Conservation (phyloP, 2,797 vertebrate genomes). For the Sebastes ruberrimus region DNA sequence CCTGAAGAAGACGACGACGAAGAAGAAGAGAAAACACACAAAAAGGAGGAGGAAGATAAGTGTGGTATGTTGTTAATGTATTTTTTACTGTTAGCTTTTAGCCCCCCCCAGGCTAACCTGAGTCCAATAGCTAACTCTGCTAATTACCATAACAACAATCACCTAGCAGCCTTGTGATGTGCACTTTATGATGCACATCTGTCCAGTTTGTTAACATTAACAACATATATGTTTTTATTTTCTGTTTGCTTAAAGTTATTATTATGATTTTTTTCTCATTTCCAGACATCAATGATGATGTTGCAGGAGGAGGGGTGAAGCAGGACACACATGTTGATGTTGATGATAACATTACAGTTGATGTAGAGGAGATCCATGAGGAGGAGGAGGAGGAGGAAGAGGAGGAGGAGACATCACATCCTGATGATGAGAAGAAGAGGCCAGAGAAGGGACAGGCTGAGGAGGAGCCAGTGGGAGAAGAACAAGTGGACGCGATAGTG, state of each 20-base stretch:
- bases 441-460: background rate
- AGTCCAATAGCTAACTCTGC: constrained; percentile 11
- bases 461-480: background rate
- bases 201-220: background rate
- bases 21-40: constrained; percentile 2
- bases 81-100: constrained; percentile 61
- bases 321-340: background rate
- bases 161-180: background rate
- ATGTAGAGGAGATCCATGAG: constrained; percentile 4
- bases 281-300: constrained; percentile 42
- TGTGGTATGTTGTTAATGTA: constrained; percentile 63
- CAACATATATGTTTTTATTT: background rate
- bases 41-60: constrained; percentile 37
- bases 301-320: constrained; percentile 18
- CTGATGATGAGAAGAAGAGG: background rate
- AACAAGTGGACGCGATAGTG: background rate
- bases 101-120: constrained; percentile 40
- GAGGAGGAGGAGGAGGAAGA: background rate
- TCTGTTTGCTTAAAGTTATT: constrained; percentile 13
- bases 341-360: constrained; percentile 6
- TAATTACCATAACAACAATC: constrained; percentile 2
- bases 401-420: background rate
- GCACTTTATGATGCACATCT: background rate
- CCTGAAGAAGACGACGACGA: constrained; percentile 54
- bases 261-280: background rate